Conservation (phyloP, 2,797 vertebrate species). For the Gallinago nigripennis region DNA sequence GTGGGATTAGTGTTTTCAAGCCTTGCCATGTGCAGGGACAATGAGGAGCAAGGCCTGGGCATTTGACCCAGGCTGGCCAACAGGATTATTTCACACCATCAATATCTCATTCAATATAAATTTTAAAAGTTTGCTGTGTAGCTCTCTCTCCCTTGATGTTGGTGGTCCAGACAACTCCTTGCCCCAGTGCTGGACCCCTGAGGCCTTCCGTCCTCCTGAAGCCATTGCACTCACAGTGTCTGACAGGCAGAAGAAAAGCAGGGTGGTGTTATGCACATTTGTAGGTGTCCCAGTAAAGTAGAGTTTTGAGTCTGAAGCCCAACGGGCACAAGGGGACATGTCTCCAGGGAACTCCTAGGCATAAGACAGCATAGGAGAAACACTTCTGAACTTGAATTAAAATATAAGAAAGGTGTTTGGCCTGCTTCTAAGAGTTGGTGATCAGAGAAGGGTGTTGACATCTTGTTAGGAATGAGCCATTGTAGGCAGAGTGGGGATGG, state of each 20-base stretch:
- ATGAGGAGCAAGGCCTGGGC: too few relatives aligned
- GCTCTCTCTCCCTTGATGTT: too few relatives aligned
- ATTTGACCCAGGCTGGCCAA: too few relatives aligned
- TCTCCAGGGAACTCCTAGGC: neutral
- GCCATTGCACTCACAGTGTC: too few relatives aligned
- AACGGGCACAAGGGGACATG: neutral
- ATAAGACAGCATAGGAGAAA: neutral
- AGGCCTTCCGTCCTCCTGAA: too few relatives aligned
- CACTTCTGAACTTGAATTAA: neutral
- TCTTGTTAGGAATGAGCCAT: neutral
- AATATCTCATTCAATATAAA: too few relatives aligned
- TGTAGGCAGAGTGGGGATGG: neutral
- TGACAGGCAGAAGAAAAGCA: neutral
- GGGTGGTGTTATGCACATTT: fast-evolving
- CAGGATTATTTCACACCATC: too few relatives aligned
- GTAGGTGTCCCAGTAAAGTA: neutral
- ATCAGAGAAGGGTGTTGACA: neutral
- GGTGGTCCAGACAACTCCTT: too few relatives aligned
- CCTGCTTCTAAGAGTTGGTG: neutral
- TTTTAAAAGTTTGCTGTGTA: too few relatives aligned
- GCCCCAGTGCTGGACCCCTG: too few relatives aligned
- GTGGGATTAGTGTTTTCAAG: too few relatives aligned
- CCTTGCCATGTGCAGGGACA: too few relatives aligned
- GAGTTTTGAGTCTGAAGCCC: neutral
- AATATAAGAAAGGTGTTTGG: neutral